Evolutionary conservation across 2,888 invertebrate genomes (phyloP).

Genomic region (Phalera bucephala): DNA sequence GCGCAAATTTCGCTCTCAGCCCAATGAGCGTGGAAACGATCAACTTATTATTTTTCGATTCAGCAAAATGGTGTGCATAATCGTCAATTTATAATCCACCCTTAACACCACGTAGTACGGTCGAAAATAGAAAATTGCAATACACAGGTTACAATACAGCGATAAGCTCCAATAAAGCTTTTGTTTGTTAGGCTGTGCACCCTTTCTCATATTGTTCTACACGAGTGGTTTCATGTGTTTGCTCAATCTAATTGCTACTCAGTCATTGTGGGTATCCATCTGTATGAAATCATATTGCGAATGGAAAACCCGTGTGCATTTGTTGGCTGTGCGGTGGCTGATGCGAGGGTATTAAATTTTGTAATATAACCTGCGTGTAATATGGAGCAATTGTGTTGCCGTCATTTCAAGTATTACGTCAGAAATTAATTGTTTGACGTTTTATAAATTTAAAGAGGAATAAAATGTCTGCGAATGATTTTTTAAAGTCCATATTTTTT

Average conservation of each 20-base stretch:
- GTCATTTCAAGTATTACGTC: too few species aligned
- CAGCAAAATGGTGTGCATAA: constrained; percentile 34
- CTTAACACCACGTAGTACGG: constrained; percentile 20
- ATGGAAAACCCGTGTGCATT: constrained; percentile 39
- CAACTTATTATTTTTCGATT: constrained; percentile 43
- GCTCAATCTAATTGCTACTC: constrained; percentile 80
- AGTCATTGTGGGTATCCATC: constrained; percentile 66
- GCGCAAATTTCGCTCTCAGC: constrained; percentile 22
- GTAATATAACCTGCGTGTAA: constrained; percentile 7
- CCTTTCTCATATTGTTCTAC: constrained; percentile 76
- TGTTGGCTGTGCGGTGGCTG: constrained; percentile 33
- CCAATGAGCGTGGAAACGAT: constrained; percentile 32
- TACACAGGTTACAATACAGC: constrained; percentile 28
- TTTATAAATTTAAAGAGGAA: too few species aligned
- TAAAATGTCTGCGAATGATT: too few species aligned
- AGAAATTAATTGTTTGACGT: too few species aligned
- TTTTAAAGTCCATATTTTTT: too few species aligned
- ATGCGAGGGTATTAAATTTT: constrained; percentile 35
- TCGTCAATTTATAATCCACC: constrained; percentile 15
- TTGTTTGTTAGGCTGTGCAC: constrained; percentile 64
- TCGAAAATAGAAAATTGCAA: constrained; percentile 22
- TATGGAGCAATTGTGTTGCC: too few species aligned
- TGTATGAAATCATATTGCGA: constrained; percentile 68
- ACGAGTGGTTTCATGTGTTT: constrained; percentile 72
- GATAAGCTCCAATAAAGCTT: constrained; percentile 43